These are phyloP conservation scores for Platichthys stellatus DNA, from an alignment of 2,113 vertebrate species.

Conservation along the genomic window DNA sequence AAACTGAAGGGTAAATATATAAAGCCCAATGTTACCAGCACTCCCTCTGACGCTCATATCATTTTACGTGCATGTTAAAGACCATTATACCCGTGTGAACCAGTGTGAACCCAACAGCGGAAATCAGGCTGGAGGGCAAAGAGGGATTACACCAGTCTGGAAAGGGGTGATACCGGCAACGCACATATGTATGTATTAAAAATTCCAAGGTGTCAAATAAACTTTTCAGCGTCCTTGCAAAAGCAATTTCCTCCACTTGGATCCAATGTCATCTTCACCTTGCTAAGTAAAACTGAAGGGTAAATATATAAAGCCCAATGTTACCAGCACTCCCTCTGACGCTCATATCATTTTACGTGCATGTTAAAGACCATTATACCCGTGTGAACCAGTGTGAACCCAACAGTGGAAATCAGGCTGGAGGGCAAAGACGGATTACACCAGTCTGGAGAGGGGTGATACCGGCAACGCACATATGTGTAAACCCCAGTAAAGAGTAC, in stretches of 20 bases:
- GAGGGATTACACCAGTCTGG: slow-evolving; percentile 69
- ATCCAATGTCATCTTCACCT: slow-evolving; percentile 17
- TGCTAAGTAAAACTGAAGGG: slow-evolving; percentile 9
- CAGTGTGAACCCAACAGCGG: slow-evolving; percentile 33
- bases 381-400: slow-evolving; percentile 52
- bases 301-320: slow-evolving; percentile 32
- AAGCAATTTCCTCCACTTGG: slow-evolving; percentile 28
- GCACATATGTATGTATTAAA: neutral
- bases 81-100: slow-evolving; percentile 62
- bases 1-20: slow-evolving; percentile 8
- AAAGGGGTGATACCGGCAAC: slow-evolving; percentile 62
- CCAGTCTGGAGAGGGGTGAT: slow-evolving; percentile 66
- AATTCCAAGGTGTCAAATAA: neutral
- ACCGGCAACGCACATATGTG: slow-evolving; percentile 34
- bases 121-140: slow-evolving; percentile 60
- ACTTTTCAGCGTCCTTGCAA: slow-evolving; percentile 14
- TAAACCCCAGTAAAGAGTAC: slow-evolving; percentile 23
- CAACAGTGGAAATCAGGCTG: slow-evolving; percentile 49
- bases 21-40: slow-evolving; percentile 35
- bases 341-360: slow-evolving; percentile 57
- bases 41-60: slow-evolving; percentile 46
- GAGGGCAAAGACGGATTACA: slow-evolving; percentile 70
- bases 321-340: slow-evolving; percentile 29
- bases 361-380: slow-evolving; percentile 52
- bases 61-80: slow-evolving; percentile 52